These are phyloP conservation scores for Trematocara zebra DNA, from an alignment of 2,113 vertebrate genomes.

Conservation along the genomic window DNA sequence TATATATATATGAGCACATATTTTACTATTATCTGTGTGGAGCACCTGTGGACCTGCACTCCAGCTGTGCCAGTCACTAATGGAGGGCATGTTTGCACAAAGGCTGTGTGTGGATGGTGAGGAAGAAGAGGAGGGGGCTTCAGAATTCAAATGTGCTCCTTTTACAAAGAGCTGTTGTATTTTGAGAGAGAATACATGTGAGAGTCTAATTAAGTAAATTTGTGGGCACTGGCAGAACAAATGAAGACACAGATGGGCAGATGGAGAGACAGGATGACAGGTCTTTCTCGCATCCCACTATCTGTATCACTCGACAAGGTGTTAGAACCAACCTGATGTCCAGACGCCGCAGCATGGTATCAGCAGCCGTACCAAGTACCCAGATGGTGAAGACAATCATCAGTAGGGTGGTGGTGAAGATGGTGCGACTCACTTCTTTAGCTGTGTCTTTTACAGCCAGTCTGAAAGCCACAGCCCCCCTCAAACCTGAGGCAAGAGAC, in stretches of 20 bases:
- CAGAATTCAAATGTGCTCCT: background rate
- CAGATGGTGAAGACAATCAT: constrained; percentile 80
- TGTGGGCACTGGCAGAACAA: background rate
- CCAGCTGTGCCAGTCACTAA: constrained; percentile 32
- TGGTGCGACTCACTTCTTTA: constrained; percentile 71
- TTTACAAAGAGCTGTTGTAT: background rate
- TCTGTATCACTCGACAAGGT: background rate
- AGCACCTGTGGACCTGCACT: constrained; percentile 8
- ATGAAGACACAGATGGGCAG: background rate
- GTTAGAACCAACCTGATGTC: constrained; percentile 78
- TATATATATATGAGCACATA: background rate
- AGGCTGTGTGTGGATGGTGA: background rate
- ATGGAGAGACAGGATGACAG: background rate
- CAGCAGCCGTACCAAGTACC: constrained; percentile 76
- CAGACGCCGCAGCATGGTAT: constrained; percentile 75
- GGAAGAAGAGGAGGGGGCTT: background rate
- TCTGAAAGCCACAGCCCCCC: constrained; percentile 80
- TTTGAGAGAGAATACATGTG: background rate
- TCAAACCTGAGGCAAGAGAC: constrained; percentile 68
- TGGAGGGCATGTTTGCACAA: constrained; percentile 12
- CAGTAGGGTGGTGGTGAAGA: constrained; percentile 79
- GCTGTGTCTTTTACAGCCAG: constrained; percentile 73
- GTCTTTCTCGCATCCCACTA: background rate
- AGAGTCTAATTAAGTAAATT: background rate
- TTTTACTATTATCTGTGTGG: background rate